Evolutionary conservation across 2,888 invertebrate genomes (phyloP).

Genomic region (Leptopilina drosophilae): DNA sequence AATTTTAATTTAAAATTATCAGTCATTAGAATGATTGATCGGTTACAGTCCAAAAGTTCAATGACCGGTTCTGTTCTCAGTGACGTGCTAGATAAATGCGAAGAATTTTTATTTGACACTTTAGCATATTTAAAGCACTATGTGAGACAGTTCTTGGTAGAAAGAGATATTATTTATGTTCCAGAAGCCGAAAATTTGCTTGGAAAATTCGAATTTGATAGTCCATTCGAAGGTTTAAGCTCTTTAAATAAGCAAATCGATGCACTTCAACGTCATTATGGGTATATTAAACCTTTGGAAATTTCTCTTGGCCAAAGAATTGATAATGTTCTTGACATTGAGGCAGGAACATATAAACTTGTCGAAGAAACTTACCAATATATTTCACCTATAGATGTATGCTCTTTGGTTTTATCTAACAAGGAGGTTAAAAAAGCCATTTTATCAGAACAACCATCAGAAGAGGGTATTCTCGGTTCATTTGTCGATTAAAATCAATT

Average conservation of each 20-base stretch:
- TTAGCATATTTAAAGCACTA: constrained; percentile 27
- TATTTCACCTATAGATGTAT: constrained; percentile 49
- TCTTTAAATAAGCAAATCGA: constrained; percentile 49
- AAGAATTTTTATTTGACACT: constrained; percentile 38
- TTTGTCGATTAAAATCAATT: constrained; percentile 48
- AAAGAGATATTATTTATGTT: constrained; percentile 33
- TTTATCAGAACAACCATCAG: constrained; percentile 45
- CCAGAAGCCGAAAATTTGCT: constrained; percentile 18
- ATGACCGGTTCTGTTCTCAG: constrained; percentile 30
- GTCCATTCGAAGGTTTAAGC: constrained; percentile 49
- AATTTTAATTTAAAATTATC: too few species aligned
- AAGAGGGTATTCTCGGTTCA: constrained; percentile 42
- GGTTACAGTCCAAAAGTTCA: constrained; percentile 31
- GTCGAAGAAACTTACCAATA: constrained; percentile 54
- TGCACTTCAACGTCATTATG: constrained; percentile 42
- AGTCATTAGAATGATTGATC: constrained; percentile 41
- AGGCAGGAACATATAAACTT: constrained; percentile 36
- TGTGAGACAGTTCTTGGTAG: constrained; percentile 3
- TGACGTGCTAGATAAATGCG: constrained; percentile 40
- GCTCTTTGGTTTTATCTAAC: constrained; percentile 48
- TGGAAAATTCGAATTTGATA: constrained; percentile 41
- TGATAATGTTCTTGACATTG: constrained; percentile 46
- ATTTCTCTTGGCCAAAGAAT: constrained; percentile 47
- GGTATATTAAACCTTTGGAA: constrained; percentile 48
- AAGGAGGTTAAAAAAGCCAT: constrained; percentile 45